Base-by-base conservation (phyloP, 1,140 invertebrate genomes). In the Magallana gigas region DNA sequence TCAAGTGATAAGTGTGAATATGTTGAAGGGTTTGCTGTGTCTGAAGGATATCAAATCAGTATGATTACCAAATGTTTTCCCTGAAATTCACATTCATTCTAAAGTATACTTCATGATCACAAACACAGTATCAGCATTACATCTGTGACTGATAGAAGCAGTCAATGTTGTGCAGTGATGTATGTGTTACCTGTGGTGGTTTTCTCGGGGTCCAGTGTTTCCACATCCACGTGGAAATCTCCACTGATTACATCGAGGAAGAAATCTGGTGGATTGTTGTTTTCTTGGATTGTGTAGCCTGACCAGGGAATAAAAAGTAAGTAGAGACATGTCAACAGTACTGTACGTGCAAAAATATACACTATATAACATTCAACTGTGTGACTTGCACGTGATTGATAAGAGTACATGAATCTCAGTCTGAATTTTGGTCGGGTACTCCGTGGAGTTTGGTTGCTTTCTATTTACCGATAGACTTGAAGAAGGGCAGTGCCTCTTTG, bases 261-360 rank as follows among this genome's bases (percentile, higher is more conserved):
- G 85, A 95, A 95, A 89, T 95, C 94, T 3, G 94, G 91, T 36
- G 94, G 94, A 71, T 95, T 95, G 86, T 95, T 94, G 87, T 94
- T 93, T 84, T 92, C 92, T 86, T 95, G 94, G 90, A 92, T 93
- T 16, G 87, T 56, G 87, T 93, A 95, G 76, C 94, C 94, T 94
- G 84, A 12, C 91, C 86, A 23, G 88, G 18, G 11, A 80, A 80
- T 18, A 12, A 80, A 12, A 12, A 36, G 11, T 4, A 2, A 48
- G 36, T 4, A 48, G 36, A 48, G 3, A 48, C 36, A 4, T 48
- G 1, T 48, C 0, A 48, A 48, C 36, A 48, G 36, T 48, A 48
- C 36, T 48, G 36, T 48, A 5, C 5, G 3, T 48, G 36, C 36
- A 48, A 48, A 48, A 48, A 48, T 48, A 48, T 48, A 48, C 36